Conservation (phyloP, 1,140 invertebrate species). For the Halictus rubicundus region DNA sequence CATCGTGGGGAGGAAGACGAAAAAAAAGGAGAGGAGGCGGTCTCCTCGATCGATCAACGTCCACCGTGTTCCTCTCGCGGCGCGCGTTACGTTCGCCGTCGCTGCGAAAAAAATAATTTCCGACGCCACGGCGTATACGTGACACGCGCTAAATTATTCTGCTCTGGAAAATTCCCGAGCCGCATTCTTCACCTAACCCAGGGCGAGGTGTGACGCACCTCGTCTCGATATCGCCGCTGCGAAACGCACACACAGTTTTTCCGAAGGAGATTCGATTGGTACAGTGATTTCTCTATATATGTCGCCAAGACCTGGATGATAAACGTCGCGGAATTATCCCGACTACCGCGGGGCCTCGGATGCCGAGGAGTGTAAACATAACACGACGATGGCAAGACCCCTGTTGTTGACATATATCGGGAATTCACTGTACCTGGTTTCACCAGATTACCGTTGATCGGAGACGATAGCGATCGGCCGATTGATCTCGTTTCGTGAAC, state of each 20-base stretch:
- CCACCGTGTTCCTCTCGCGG: not conserved
- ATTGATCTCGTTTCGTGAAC: no score
- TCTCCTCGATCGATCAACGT: not conserved
- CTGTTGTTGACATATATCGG: no score
- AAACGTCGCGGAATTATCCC: no score
- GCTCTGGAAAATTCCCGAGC: constrained; percentile 9
- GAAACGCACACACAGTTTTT: not conserved
- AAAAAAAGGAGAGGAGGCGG: not conserved
- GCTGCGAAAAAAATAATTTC: constrained; percentile 5
- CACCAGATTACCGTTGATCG: not conserved
- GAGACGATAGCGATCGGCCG: not conserved
- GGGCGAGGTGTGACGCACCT: not conserved
- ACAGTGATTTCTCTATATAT: no score
- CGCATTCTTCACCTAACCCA: not conserved
- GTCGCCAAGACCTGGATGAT: no score
- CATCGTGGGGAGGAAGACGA: not conserved
- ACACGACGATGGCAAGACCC: no score
- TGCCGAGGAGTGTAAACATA: no score
- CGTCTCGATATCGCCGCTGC: not conserved
- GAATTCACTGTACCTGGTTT: no score
- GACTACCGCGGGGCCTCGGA: no score
- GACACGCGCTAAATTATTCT: not conserved
- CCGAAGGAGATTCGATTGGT: not conserved
- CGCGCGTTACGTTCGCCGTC: not conserved
- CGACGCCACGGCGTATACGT: not conserved